These are phyloP conservation scores for Buathra laborator DNA, from an alignment of 2,888 invertebrate genomes.

Conservation along the genomic window DNA sequence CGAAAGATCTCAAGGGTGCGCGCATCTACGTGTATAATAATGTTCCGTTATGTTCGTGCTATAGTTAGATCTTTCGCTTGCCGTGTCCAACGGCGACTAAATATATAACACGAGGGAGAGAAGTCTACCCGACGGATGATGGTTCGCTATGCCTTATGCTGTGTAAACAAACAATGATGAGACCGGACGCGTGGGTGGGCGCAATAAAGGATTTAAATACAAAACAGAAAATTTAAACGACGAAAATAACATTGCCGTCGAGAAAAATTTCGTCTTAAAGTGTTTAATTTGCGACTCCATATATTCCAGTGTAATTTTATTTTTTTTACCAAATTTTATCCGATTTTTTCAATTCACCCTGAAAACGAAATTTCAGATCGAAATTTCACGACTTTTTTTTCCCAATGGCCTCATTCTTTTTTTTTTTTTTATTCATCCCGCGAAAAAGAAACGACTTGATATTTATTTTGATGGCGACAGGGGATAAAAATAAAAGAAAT, in stretches of 20 bases:
- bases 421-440: background rate
- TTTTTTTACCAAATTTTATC: background rate
- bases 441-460: background rate
- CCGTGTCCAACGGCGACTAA: slow-evolving; percentile 49
- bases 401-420: background rate
- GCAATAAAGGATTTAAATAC: background rate
- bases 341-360: background rate
- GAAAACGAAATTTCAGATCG: no score
- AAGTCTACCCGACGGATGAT: slow-evolving; percentile 17
- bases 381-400: background rate
- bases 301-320: background rate
- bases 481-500: background rate
- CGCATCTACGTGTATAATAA: slow-evolving; percentile 13
- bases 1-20: slow-evolving; percentile 35
- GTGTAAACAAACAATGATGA: slow-evolving; percentile 78
- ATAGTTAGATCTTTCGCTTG: slow-evolving; percentile 42
- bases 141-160: slow-evolving; percentile 58
- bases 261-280: background rate
- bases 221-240: background rate
- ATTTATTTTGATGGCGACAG: background rate
- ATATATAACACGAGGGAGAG: slow-evolving; percentile 37
- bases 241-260: background rate
- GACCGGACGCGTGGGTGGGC: slow-evolving; percentile 52
- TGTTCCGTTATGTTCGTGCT: slow-evolving; percentile 12
- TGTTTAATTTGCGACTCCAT: background rate